Evolutionary conservation across 2,797 vertebrate species (phyloP).

Genomic region (Enteromius fasciolatus): DNA sequence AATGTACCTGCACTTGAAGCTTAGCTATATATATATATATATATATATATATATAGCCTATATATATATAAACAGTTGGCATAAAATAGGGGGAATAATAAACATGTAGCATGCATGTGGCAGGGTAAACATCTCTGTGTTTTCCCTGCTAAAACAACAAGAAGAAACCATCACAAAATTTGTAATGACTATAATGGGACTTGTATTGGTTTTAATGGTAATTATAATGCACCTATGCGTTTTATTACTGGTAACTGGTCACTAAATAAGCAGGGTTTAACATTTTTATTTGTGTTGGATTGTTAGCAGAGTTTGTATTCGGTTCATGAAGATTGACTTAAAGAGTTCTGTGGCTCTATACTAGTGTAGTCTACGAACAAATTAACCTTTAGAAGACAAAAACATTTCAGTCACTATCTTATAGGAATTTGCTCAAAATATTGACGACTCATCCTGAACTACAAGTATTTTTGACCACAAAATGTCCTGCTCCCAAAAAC

Average conservation of each 20-base stretch:
- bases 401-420: background rate
- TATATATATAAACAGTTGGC: background rate
- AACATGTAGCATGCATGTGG: no score
- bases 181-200: no score
- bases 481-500: background rate
- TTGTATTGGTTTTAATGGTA: no score
- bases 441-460: background rate
- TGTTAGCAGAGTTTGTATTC: no score
- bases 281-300: no score
- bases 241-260: no score
- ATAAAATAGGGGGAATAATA: background rate
- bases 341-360: background rate
- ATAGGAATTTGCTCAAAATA: background rate
- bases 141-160: background rate
- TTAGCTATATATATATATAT: no score
- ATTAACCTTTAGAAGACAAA: background rate
- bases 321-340: background rate
- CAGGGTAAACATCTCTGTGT: background rate
- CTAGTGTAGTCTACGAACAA: background rate
- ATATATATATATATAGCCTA: no score
- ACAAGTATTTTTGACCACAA: background rate
- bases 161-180: no score
- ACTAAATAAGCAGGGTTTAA: no score
- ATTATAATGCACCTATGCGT: no score
- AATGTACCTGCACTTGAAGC: background rate